Conservation (phyloP, 2,113 vertebrate genomes). For the Cricetomys ansorgei region DNA sequence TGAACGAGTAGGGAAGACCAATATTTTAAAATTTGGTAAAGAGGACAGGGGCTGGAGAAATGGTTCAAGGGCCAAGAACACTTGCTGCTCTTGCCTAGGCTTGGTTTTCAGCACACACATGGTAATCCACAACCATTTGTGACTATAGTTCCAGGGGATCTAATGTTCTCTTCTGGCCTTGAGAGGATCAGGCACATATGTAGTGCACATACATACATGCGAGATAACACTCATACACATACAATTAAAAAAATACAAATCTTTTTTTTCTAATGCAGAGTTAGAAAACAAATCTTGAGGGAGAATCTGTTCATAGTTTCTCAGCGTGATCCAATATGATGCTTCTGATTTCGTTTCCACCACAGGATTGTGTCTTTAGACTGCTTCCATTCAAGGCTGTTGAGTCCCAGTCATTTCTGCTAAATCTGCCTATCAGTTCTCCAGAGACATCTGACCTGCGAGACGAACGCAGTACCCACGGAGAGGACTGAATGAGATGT, state of each 20-base stretch:
- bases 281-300: neutral
- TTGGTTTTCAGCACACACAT: neutral
- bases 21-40: constrained; percentile 11
- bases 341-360: neutral
- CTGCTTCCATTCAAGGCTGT: neutral
- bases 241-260: neutral
- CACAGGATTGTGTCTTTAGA: neutral
- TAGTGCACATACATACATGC: neutral
- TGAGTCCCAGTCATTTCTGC: neutral
- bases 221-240: neutral
- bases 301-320: neutral
- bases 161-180: neutral
- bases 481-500: neutral
- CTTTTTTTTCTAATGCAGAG: neutral
- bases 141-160: neutral
- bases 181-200: neutral
- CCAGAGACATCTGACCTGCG: neutral
- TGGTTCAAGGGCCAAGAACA: neutral
- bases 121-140: neutral
- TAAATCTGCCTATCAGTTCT: neutral
- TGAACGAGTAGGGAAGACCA: neutral
- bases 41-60: neutral
- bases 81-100: neutral
- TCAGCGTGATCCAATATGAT: neutral
- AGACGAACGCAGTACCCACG: neutral